Percentiles rank a stretch among this genome's conserved stretches.
These are phyloP conservation scores for Bos javanicus DNA, from an alignment of 2,113 vertebrate genomes.

Conservation along the genomic window DNA sequence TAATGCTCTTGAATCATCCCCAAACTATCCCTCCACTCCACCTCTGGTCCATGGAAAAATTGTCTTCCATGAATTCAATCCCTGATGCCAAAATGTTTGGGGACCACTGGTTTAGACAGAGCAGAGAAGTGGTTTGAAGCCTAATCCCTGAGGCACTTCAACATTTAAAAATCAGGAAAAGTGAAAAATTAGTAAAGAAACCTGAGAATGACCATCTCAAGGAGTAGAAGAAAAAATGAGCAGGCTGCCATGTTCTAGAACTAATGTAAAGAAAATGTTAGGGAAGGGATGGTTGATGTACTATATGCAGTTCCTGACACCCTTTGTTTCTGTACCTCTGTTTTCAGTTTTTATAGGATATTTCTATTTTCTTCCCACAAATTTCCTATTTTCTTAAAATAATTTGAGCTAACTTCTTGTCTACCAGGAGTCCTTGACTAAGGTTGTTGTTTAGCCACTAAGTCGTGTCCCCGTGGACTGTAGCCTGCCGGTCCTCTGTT, in stretches of 20 bases:
- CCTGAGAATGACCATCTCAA: background rate
- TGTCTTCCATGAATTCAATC: background rate
- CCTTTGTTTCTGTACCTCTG: background rate
- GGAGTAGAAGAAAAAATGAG: background rate
- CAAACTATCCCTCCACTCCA: background rate
- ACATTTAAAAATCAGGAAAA: background rate
- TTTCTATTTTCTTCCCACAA: background rate
- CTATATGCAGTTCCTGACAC: too few relatives aligned
- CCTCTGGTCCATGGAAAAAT: background rate
- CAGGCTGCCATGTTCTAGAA: background rate
- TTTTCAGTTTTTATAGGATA: background rate
- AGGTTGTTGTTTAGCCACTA: background rate
- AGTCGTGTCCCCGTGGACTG: accelerated
- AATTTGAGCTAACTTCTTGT: background rate
- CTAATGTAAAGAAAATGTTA: background rate
- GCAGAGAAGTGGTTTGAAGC: background rate
- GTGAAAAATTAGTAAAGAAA: background rate
- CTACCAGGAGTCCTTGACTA: background rate
- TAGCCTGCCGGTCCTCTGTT: background rate
- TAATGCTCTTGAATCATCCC: background rate
- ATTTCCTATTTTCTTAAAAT: background rate
- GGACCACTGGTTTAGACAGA: background rate
- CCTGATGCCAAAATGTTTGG: background rate
- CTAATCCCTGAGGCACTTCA: background rate
- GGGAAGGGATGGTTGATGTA: background rate